These are phyloP conservation scores for Apodemia duryi DNA, from an alignment of 2,888 invertebrate species.

Conservation along the genomic window DNA sequence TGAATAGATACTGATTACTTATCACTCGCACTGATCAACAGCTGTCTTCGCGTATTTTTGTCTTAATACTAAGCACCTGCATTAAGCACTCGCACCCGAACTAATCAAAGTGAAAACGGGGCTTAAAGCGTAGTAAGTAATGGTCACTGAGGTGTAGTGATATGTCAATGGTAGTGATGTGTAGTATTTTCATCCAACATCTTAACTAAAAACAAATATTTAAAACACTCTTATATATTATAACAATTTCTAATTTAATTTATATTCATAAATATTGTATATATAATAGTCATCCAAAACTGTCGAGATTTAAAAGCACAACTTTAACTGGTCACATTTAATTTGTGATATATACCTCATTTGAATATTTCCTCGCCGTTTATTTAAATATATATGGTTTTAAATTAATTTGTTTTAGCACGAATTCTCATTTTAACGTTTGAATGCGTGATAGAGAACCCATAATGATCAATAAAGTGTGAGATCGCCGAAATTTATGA, in stretches of 20 bases:
- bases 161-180: no score
- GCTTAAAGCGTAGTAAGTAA: no score
- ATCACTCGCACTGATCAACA: no score
- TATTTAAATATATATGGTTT: constrained; percentile 19
- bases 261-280: neutral
- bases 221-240: no score
- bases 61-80: no score
- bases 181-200: no score
- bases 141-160: no score
- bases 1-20: no score
- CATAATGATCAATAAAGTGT: constrained; percentile 15
- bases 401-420: constrained; percentile 25
- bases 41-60: no score
- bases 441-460: constrained; percentile 6
- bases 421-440: constrained; percentile 1
- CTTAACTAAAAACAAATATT: no score
- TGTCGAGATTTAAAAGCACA: neutral
- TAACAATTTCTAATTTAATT: neutral
- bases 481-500: constrained; percentile 25
- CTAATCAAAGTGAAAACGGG: no score
- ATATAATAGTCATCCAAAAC: neutral
- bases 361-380: constrained; percentile 6
- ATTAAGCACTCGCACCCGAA: no score
- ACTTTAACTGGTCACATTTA: constrained; percentile 10
- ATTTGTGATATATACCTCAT: constrained; percentile 5